Base-by-base conservation (phyloP, 35 echinoderm and acorn worm species). In the Ptychodera flava region DNA sequence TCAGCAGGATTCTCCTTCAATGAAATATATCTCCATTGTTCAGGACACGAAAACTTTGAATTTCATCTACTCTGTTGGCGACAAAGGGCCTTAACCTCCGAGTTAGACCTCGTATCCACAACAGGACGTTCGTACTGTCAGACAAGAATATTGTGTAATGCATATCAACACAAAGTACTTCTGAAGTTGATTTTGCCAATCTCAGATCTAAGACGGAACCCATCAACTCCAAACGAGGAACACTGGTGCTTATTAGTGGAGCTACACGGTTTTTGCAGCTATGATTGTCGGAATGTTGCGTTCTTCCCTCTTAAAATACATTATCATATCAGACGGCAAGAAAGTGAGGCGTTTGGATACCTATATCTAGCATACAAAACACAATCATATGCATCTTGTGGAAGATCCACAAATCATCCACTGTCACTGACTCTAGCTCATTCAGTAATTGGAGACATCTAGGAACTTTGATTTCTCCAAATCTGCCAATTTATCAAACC, bases 81-180 rank as follows among this genome's bases (percentile, higher is more conserved):
- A 89, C 82, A 78, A 89, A 89, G 15, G 88, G 88, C 88, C 84
- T 89, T 29, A 89, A 84, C 36, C 35, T 35, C 22, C 81, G 53
- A 15, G 37, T 36, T 28, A 80, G 2, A 89, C 32, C 31, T 84
- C 88, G 78, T 84, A 78, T 78, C 36, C 35, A 89, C 88, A 84
- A 64, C 84, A 80, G 28, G 36, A 33, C 87, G 78, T 81, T 31
- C 80, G 83, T 16, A 76, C 38, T 28, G 84, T 81, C 79, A 83
- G 27, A 29, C 78, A 31, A 29, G 84, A 75, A 15, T 82, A 33
- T 37, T 76, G 31, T 28, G 14, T 84, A 15, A 89, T 78, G 10
- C 83, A 36, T 28, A 33, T 35, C 35, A 79, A 12, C n/a, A 89
- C 78, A 16, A 79, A 84, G 1, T 28, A 31, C 16, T 37, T 78